Evolutionary conservation across 2,888 invertebrate species (phyloP), one percentile per base, ranked within the genome.

Genomic region (Pandemis cinnamomeana): DNA sequence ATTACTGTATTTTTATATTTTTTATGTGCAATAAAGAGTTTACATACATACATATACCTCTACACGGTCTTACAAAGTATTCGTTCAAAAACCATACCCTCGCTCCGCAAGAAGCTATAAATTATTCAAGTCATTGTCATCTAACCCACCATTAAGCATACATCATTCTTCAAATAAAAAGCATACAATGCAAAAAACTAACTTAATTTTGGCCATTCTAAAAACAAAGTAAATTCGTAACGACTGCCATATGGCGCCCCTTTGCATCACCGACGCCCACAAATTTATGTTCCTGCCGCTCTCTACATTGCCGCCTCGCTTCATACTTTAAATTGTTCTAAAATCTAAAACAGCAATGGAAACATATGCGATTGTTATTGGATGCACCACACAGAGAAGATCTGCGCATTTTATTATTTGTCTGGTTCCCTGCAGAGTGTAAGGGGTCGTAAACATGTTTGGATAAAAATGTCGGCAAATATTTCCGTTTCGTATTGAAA

Each of bases 221-320:
- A 89, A 89, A 92, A 91, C 91, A 91, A 91, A 88, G 89, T 89
- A 84, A 84, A 88, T 89, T 90, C 87, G 87, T 87, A 86, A 87
- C 86, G 85, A 86, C 86, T 89, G 82, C 92, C 91, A 90, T 92
- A 91, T 91, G 92, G 91, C 89, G 91, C 90, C 90, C 83, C 78
- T 82, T 82, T 82, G 78, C 82, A 79, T 83, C 84, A 79, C 82
- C 85, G 84, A 85, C 87, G 85, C 86, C 86, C 77, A 86, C 79
- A 90, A 89, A 91, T 91, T 91, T 91, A 90, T 89, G 80, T 81
- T 79, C 79, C 78, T 36, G 27, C 80, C 82, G 82, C 80, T n/a
- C 53, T 11, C 48, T 71, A 66, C 67, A 66, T 70, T 61, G 67
- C 67, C 61, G 74, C 61, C 41, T 62, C 13, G 48, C 67, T 67